A percentile compares a stretch with the other conserved stretches of the same genome.
phyloP scores from a whole-genome alignment of 2,113 vertebrate genomes.

The Scophthalmus maximus region DNA sequence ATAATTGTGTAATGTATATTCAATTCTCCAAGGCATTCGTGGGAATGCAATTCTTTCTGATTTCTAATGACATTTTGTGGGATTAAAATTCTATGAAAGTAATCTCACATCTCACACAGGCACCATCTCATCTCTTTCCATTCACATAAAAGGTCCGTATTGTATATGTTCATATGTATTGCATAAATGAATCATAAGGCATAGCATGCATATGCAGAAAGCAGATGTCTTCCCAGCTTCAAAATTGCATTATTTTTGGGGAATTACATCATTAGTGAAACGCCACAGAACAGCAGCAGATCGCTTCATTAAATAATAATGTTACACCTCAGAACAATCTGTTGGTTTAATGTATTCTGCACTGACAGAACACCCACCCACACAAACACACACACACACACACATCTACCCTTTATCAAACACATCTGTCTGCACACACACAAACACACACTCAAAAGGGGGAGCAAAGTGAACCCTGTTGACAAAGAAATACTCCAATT shows the following conservation, averaged over 20 bases:
- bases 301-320: constrained; percentile 52
- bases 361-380: constrained; percentile 38
- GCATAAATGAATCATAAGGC: constrained; percentile 20
- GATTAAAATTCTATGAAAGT: not conserved
- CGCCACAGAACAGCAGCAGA: constrained; percentile 32
- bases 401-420: not conserved
- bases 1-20: constrained; percentile 24
- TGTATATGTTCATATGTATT: not conserved
- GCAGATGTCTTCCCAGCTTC: constrained; percentile 34
- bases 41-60: not conserved
- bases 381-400: constrained; percentile 10
- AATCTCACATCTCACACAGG: not conserved
- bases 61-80: not conserved
- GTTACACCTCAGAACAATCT: constrained; percentile 41
- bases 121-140: not conserved
- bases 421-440: not conserved
- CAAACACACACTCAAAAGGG: not conserved
- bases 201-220: not conserved
- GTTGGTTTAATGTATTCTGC: constrained; percentile 37
- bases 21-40: too few relatives aligned
- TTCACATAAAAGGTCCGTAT: not conserved
- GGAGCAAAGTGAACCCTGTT: constrained; percentile 44
- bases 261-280: constrained; percentile 50
- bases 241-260: constrained; percentile 31
- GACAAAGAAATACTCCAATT: constrained; percentile 65